These are phyloP conservation scores for Botrylloides violaceus DNA, from an alignment of 23 tunicate genomes.

Conservation along the genomic window DNA sequence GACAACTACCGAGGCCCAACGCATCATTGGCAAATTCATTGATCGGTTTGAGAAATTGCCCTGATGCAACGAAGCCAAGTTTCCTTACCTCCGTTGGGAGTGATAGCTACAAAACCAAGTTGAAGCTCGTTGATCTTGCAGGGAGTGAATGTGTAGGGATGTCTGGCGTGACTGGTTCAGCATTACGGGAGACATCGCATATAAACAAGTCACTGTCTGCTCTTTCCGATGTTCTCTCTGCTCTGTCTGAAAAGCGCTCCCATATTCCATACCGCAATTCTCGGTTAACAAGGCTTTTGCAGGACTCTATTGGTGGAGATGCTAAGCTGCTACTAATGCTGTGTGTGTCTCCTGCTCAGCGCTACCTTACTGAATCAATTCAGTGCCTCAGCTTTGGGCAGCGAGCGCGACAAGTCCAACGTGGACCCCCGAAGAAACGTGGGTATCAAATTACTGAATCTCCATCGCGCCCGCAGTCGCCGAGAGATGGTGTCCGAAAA, in stretches of 20 bases:
- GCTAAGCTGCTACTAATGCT: conserved; percentile 56
- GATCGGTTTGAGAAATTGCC: background rate
- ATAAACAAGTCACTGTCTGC: conserved; percentile 68
- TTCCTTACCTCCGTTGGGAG: background rate
- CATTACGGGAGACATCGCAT: conserved; percentile 50
- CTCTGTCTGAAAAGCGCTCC: conserved; percentile 48
- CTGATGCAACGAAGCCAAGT: background rate
- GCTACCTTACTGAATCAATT: conserved; percentile 54
- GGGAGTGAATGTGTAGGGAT: conserved; percentile 78
- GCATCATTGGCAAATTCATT: conserved; percentile 2
- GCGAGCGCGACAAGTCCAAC: conserved; percentile 55
- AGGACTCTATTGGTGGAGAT: conserved; percentile 70
- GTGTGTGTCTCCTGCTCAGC: conserved; percentile 57
- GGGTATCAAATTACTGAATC: conserved; percentile 28
- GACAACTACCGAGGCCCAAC: conserved; percentile 46
- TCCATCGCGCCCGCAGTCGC: conserved; percentile 32
- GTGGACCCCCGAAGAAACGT: conserved; percentile 43
- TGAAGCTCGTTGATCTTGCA: conserved; percentile 59
- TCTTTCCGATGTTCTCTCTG: conserved; percentile 45
- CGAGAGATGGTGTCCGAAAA: conserved; percentile 47
- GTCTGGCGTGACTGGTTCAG: conserved; percentile 66
- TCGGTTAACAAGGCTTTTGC: conserved; percentile 49
- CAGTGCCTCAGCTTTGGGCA: conserved; percentile 51
- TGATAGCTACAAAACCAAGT: conserved; percentile 45
- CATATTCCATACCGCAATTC: conserved; percentile 70